Base-by-base conservation (phyloP, 2,888 invertebrate genomes). In the Hirtodrosophila histrioides region DNA sequence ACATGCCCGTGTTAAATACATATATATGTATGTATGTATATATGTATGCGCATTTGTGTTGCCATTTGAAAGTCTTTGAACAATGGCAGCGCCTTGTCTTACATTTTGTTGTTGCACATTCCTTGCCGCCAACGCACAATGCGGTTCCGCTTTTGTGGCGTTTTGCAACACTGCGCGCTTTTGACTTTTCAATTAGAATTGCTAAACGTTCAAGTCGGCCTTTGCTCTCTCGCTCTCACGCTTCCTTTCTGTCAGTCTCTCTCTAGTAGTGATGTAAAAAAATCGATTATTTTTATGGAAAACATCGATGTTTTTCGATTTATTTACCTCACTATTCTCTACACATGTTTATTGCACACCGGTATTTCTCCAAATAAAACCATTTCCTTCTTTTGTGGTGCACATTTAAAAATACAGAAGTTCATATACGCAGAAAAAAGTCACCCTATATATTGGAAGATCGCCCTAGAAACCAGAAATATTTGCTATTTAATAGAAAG, bases 41-140 rank as follows among this genome's bases (percentile, higher is more conserved):
- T 36, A n/a, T 44, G 17, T 58, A 17, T 36, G 12, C 49, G 44
- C 55, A 53, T 66, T 17, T 2, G 17, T 17, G 39, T 64, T 60
- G 61, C 53, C 54, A 49, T 77, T 68, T 70, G 62, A 68, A 60
- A 63, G 61, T 68, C 29, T 54, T 73, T 62, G 48, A 67, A 85
- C 86, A 87, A 70, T 77, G 65, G 79, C 56, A 62, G 31, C 57
- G 69, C 84, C 79, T 86, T 72, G 81, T 68, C 61, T 73, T 46
- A 9, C 49, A 50, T 51, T 51, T 63, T 68, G 78, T 68, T 74
- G 33, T 61, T 57, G 41, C 27, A n/a, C 58, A 75, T 82, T 63
- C 78, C 57, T 69, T 46, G 51, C 53, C 80, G 54, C 64, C 78
- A 55, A 65, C 77, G 29, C 57, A 17, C 11, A 53, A 1, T 49